These are phyloP conservation scores for Tachycineta bicolor DNA, from an alignment of 2,113 vertebrate species.

Conservation along the genomic window DNA sequence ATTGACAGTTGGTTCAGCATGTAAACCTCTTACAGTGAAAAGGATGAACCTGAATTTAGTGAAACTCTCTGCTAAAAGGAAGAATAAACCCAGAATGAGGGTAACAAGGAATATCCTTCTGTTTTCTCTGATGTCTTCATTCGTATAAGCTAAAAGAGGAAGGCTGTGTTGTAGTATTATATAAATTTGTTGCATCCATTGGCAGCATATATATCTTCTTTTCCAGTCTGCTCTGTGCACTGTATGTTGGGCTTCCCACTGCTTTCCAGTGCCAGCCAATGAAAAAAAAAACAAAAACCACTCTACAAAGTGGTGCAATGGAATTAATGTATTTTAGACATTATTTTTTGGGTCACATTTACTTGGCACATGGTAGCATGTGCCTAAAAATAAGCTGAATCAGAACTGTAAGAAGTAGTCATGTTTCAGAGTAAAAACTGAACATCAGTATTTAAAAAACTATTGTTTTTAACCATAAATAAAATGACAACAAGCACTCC, in stretches of 20 bases:
- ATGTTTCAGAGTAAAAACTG: neutral
- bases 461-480: neutral
- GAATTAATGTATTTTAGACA: neutral
- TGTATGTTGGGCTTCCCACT: neutral
- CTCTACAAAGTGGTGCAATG: neutral
- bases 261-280: neutral
- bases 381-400: neutral
- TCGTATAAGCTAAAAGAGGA: neutral
- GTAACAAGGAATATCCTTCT: neutral
- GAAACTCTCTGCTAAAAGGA: neutral
- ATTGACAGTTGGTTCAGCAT: constrained; percentile 41
- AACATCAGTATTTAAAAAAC: neutral
- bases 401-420: neutral
- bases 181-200: neutral
- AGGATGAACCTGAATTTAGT: constrained; percentile 41
- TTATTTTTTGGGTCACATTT: neutral
- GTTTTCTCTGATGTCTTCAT: neutral
- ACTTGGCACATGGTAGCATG: neutral
- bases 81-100: neutral
- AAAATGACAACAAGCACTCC: neutral
- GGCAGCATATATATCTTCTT: neutral
- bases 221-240: neutral
- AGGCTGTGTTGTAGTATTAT: neutral
- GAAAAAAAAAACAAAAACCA: neutral
- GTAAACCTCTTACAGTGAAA: constrained; percentile 53